These are phyloP conservation scores for Macropis europaea DNA, from an alignment of 2,888 invertebrate species.

Conservation along the genomic window DNA sequence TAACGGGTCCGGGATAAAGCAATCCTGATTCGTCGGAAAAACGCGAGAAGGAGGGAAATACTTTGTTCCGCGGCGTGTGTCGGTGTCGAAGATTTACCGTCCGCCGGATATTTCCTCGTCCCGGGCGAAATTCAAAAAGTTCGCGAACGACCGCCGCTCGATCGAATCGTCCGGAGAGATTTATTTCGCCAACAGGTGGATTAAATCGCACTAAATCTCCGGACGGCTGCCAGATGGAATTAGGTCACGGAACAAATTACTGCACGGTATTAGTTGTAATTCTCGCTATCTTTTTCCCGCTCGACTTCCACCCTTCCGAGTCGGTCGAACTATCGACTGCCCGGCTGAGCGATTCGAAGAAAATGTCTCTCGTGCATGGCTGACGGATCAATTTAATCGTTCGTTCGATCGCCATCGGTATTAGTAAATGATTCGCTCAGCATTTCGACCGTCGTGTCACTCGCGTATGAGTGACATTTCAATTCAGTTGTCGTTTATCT, in stretches of 20 bases:
- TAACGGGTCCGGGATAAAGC: conserved; percentile 23
- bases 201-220: conserved; percentile 57
- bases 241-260: conserved; percentile 36
- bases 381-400: too few relatives aligned
- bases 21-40: conserved; percentile 11
- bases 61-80: conserved; percentile 5
- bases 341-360: neutral
- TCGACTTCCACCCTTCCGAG: neutral
- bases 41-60: neutral
- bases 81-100: conserved; percentile 33
- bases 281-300: conserved; percentile 14
- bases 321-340: neutral
- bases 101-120: conserved; percentile 8
- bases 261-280: conserved; percentile 17
- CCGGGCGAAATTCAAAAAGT: conserved; percentile 39
- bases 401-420: too few relatives aligned
- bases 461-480: too few relatives aligned
- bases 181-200: conserved; percentile 63
- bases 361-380: too few relatives aligned
- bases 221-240: conserved; percentile 23
- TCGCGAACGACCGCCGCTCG: conserved; percentile 12
- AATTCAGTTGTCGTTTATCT: too few relatives aligned
- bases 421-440: too few relatives aligned
- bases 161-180: conserved; percentile 53
- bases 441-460: too few relatives aligned